Base-by-base conservation (phyloP, 2,797 vertebrate species). In the Bovichtus diacanthus region DNA sequence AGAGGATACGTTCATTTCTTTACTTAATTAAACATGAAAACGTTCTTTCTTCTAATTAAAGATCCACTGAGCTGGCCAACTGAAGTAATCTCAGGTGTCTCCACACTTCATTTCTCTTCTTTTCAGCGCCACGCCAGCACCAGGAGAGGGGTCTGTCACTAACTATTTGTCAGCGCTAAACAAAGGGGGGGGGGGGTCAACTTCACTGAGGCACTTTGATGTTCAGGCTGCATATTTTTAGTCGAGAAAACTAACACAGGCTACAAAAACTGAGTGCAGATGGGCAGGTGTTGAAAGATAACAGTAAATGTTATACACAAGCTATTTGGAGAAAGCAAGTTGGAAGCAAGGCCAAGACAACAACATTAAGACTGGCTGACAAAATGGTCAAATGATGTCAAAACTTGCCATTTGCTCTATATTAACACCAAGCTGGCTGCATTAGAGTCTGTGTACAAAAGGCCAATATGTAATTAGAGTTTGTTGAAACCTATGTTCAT, bases 1-100 rank as follows among this genome's bases (percentile, higher is more conserved):
- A 63, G 29, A 67, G 72, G 76, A 86, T 84, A 70, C 67, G 63
- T 78, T 79, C 6, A 54, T 78, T 88, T 70, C 62, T 85, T 75
- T 76, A 86, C 64, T 80, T 82, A 86, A 88, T 88, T 82, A 82
- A 87, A 90, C 84, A 76, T 81, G 68, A 88, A 87, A 78, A 78
- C 19, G 58, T 78, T 83, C 56, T 72, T 78, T 87, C 65, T 81
- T 83, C 76, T 82, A 83, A 90, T 88, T 90, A 90, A 85, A 83
- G 82, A 85, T 83, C 66, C 59, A 77, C 68, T 55, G 71, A 86
- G 76, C 47, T 62, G 59, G 80, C 70, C 72, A 68, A 51, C 29
- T 74, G 47, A 83, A 77, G 78, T 72, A 83, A 83, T 90, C 82
- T 83, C 84, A 83, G 73, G 84, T 86, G 76, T 77, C 82, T 65